A percentile compares a stretch with the other conserved stretches of the same genome.
phyloP scores from a whole-genome alignment of 2,113 vertebrate genomes.

The Pogonocichla stellata region DNA sequence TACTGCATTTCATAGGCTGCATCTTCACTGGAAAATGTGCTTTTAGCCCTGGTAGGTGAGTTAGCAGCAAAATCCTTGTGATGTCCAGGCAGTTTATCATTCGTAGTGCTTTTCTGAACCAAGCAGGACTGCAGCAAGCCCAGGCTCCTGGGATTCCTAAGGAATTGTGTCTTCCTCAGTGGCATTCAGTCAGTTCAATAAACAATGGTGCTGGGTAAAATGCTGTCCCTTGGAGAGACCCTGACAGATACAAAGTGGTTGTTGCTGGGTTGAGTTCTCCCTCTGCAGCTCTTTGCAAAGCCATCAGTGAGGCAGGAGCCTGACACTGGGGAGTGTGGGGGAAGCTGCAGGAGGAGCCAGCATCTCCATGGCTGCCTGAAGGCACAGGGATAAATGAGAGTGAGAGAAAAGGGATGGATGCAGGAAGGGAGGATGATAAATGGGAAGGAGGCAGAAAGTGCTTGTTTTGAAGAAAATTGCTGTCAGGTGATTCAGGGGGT shows the following conservation, averaged over 20 bases:
- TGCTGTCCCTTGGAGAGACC: not conserved
- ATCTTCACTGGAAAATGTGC: not conserved
- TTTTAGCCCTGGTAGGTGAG: not conserved
- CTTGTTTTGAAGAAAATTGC: slow-evolving; percentile 16
- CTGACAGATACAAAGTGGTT: not conserved
- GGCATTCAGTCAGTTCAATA: not conserved
- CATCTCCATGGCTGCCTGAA: not conserved
- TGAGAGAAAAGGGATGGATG: not conserved
- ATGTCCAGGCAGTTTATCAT: not conserved
- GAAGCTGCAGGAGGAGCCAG: not conserved
- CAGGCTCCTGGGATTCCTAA: not conserved
- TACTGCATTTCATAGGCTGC: not conserved
- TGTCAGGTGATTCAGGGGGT: not conserved
- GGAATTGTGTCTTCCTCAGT: not conserved
- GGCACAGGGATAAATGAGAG: not conserved
- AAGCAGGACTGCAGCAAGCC: not conserved
- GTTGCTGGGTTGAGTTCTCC: not conserved
- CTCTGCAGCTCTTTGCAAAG: not conserved
- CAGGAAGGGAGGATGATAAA: not conserved
- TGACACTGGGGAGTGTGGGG: not conserved
- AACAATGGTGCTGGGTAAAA: not conserved
- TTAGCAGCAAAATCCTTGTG: not conserved
- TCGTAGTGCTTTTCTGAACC: not conserved
- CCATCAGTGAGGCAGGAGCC: not conserved
- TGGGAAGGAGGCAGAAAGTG: not conserved